Percentiles rank a stretch among this genome's conserved stretches.
phyloP scores from a whole-genome alignment of 2,888 invertebrate genomes.

The Pseudolycoriella hygida region DNA sequence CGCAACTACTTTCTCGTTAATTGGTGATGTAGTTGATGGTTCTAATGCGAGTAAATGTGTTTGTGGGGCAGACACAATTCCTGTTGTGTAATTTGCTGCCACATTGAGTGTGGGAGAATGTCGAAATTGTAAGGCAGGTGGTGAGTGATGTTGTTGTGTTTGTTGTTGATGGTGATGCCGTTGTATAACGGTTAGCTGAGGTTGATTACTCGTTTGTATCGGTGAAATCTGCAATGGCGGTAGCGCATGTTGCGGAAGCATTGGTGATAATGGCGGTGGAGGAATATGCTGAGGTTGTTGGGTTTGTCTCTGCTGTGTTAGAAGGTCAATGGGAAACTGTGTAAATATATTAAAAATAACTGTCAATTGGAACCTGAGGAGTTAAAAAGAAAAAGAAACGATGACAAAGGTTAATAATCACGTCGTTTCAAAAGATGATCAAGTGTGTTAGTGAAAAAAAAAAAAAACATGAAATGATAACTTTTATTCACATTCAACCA shows the following conservation, averaged over 20 bases:
- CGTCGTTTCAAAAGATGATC: no score
- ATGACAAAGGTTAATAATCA: background rate
- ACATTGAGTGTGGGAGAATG: background rate
- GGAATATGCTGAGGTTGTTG: background rate
- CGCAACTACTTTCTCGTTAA: background rate
- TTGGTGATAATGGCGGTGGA: background rate
- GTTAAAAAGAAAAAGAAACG: background rate
- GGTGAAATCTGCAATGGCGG: background rate
- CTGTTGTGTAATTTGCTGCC: background rate
- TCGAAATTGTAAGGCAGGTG: background rate
- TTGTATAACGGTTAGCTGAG: background rate
- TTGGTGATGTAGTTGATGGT: background rate
- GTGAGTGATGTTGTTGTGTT: background rate
- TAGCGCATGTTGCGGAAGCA: background rate
- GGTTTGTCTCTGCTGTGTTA: background rate
- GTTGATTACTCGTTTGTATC: background rate
- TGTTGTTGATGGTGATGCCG: background rate
- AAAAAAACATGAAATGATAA: no score
- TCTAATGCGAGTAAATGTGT: background rate
- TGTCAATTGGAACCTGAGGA: conserved; percentile 4
- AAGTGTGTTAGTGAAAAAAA: no score
- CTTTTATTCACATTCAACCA: no score
- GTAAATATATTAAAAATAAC: conserved; percentile 3
- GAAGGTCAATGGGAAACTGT: conserved; percentile 2
- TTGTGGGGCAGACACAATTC: background rate